phyloP scores from a whole-genome alignment of 2,113 vertebrate genomes.

The Vulpes vulpes region DNA sequence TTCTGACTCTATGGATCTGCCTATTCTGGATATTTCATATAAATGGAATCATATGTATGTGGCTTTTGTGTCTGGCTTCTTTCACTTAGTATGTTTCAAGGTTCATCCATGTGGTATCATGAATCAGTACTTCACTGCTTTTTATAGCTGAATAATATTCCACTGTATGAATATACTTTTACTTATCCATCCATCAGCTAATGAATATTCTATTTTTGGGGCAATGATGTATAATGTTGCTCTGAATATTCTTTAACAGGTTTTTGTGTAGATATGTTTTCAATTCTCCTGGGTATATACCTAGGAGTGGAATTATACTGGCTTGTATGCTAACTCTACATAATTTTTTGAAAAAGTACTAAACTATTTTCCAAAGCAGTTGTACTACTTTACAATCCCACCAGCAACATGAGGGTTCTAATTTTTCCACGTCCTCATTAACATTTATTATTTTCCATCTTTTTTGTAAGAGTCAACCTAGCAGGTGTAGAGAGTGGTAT shows the following conservation, averaged over 20 bases:
- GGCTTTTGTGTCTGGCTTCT: not conserved
- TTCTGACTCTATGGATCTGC: not conserved
- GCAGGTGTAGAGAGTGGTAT: not conserved
- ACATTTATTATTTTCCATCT: not conserved
- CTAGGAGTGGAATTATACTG: not conserved
- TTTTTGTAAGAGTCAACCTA: not conserved
- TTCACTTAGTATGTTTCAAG: slow-evolving; percentile 1
- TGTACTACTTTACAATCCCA: not conserved
- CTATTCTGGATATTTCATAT: not conserved
- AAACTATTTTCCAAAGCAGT: slow-evolving; percentile 15
- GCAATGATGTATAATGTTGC: not conserved
- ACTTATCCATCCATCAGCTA: not conserved
- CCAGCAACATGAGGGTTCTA: not conserved
- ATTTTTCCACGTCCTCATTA: not conserved
- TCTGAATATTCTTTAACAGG: not conserved
- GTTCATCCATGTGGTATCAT: not conserved
- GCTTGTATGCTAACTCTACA: not conserved
- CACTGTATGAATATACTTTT: not conserved
- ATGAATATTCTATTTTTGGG: not conserved
- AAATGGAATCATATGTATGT: not conserved
- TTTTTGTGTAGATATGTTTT: not conserved
- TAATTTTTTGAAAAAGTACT: not conserved
- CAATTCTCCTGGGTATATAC: not conserved
- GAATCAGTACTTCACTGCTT: not conserved
- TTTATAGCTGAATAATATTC: not conserved